Evolutionary conservation across 1,140 invertebrate genomes (phyloP), one percentile per base, ranked within the genome.

Genomic region (Calephelis nemesis): DNA sequence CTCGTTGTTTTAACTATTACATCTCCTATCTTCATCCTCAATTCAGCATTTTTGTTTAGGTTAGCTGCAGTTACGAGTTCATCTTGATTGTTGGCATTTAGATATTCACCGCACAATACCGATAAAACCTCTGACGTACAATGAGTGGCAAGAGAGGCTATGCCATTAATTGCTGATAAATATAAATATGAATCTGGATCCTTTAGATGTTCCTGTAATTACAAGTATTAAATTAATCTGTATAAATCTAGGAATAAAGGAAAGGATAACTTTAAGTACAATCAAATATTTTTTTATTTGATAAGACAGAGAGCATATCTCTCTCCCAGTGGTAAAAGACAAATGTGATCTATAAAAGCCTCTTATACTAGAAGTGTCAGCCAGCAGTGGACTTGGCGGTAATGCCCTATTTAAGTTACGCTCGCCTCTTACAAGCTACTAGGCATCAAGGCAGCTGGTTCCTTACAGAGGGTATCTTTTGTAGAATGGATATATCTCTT

Each of bases 181-280:
- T 98, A 98, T 63, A 98, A 91, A 84, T 97, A 98, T 0, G 97
- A 96, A 85, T 98, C 97, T 45, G 94, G 85, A 77, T 97, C 93
- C 78, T 94, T 94, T 0, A 98, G 82, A 91, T 96, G 95, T 85
- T 96, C 94, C 95, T 95, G 73, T 66, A 94, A 93, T 19, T 48
- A 47, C 6, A 39, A 63, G 9, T 39, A 69, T 68, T 50, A 45
- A 47, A 63, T 47, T 5, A 47, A 13, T 48, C n/a, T 30, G 3
- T 2, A 1, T 30, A 30, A 30, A 30, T 30, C 30, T 30, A 2
- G 30, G 30, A 30, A 30, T 30, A 2, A 30, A 30, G 30, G 30
- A 30, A 30, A 30, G 2, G 4, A n/a, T n/a, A n/a, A n/a, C n/a
- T 30, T 30, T 30, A 3, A 30, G 30, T 30, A 3, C 30, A 30